Base-by-base conservation (phyloP, 2,797 vertebrate genomes). In the Oryzias sinensis region DNA sequence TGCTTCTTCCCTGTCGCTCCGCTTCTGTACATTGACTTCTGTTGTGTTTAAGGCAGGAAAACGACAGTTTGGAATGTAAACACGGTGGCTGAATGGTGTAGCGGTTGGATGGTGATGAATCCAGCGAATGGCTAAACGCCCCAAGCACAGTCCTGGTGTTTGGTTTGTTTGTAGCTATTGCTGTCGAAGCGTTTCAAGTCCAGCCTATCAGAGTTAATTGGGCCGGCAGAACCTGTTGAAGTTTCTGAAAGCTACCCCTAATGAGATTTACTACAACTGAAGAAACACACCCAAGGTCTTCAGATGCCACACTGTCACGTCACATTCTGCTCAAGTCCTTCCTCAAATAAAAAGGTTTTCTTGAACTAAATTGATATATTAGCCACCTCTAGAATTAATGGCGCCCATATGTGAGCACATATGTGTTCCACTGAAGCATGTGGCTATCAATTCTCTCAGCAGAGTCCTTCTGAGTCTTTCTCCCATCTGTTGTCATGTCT, bases 381-480 rank as follows among this genome's bases (percentile, higher is more conserved):
- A 43, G 49, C 5, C 9, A 24, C 56, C 43, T 52, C 9, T 18
- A 46, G 18, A 56, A 49, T 29, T 1, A 43, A 45, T 9, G 18
- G n/a, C 42, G 48, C 37, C 59, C 43, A 25, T 80, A 58, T 53
- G 50, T 53, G 53, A 74, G 25, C 46, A 27, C 56, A 65, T 44
- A 48, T 57, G 62, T 17, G 14, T 74, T 54, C 60, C 55, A 27
- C 45, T 51, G 53, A 76, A 68, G 54, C 71, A 65, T 72, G 72
- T 58, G 57, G 63, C 66, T 80, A 77, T 88, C 77, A 61, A 80
- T 88, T 71, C 68, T 70, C 53, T 65, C 27, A 20, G 80, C 56
- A 76, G 75, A 64, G 60, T 67, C 62, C 58, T 75, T 60, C 61
- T 5, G 13, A 58, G 52, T 68, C 46, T 65, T 69, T 51, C 27